Evolutionary conservation across 37 sponge, comb jelly and placozoan genomes (phyloP).

Genomic region (Dysidea cf. avara): DNA sequence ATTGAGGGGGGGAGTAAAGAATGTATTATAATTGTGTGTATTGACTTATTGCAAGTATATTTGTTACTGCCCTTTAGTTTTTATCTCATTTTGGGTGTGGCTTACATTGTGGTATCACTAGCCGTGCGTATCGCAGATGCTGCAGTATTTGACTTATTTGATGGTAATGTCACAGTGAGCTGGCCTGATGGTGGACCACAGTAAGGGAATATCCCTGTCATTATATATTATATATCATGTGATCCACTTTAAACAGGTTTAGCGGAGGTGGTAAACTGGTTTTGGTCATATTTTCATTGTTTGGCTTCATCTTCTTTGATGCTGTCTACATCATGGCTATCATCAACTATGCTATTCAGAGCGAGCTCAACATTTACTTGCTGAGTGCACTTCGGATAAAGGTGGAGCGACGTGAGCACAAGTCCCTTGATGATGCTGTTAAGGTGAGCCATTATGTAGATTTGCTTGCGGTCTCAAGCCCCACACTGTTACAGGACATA

Average conservation of each 20-base stretch:
- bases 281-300: slow-evolving; percentile 27
- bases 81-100: slow-evolving; percentile 19
- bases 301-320: slow-evolving; percentile 69
- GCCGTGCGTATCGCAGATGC: slow-evolving; percentile 34
- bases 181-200: slow-evolving; percentile 3
- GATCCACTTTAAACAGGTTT: neutral
- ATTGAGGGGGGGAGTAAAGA: too few species aligned
- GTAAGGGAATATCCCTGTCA: neutral
- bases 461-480: neutral
- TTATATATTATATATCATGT: neutral
- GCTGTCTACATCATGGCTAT: slow-evolving; percentile 56
- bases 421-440: slow-evolving; percentile 37
- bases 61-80: neutral
- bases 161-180: slow-evolving; percentile 1
- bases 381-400: slow-evolving; percentile 34
- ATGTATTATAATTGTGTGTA: neutral
- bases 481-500: slow-evolving; percentile 38
- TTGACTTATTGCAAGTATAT: neutral
- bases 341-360: slow-evolving; percentile 69
- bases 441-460: slow-evolving; percentile 28
- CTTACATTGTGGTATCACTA: slow-evolving; percentile 49
- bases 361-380: slow-evolving; percentile 62
- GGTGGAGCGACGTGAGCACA: slow-evolving; percentile 35
- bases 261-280: neutral
- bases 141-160: slow-evolving; percentile 25